Evolutionary conservation across 2,888 invertebrate species (phyloP), one percentile per base, ranked within the genome.

Genomic region (Malthinus seriepunctatus): DNA sequence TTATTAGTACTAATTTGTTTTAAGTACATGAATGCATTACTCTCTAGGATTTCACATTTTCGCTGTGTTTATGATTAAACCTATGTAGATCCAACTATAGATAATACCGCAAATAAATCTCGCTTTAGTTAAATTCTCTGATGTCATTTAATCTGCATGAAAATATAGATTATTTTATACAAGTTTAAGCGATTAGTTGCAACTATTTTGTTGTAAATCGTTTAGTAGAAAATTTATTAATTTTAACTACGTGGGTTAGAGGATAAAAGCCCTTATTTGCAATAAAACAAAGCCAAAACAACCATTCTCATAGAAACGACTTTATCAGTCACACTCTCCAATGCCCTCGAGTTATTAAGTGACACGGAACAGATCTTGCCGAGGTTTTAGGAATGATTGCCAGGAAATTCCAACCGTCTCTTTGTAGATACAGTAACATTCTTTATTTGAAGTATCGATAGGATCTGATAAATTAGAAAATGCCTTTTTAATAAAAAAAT

Each of bases 401-500:
- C 68, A 68, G 70, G 71, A 73, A 73, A 73, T 69, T 67, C 69
- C 70, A 68, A 67, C 66, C 69, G 71, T 72, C 69, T 67, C 65
- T 64, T 63, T 67, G 60, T 60, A 64, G 68, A 72, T 69, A 67
- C 63, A 62, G 65, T 46, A 60, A 67, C 70, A 72, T 73, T 67
- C 69, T 70, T 71, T 70, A 71, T 69, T 52, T 60, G 59, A 68
- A 63, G 55, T 66, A 68, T 69, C 70, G 71, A 71, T 73, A 72
- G 66, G 67, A 65, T 62, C 64, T 69, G 69, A 72, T 69, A 70
- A 71, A 72, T 71, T 55, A 42, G 39, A n/a, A 23, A 42, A 42
- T 15, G 23, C n/a, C 14, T 42, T 42, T 42, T 23, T 42, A 42
- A 42, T 42, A 42, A 14, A 42, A 42, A 23, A 23, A 23, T 42